Evolutionary conservation across 2,888 invertebrate species (phyloP).

Genomic region (Phengaris alcon): DNA sequence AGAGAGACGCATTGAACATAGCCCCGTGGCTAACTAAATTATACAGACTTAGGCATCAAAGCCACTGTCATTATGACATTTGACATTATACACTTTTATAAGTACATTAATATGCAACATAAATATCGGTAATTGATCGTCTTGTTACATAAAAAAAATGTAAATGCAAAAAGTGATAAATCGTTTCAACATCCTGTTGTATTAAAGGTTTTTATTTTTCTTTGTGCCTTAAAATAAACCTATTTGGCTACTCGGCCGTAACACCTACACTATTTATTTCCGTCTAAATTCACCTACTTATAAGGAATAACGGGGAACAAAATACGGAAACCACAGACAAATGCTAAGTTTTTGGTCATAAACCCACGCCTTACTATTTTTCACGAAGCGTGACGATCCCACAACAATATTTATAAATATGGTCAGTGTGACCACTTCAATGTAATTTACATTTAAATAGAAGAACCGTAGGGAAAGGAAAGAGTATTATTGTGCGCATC

Average conservation of each 20-base stretch:
- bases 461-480: conserved; percentile 16
- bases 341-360: conserved; percentile 57
- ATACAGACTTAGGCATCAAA: too few relatives aligned
- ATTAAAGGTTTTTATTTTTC: not conserved
- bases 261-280: conserved; percentile 31
- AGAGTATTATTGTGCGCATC: conserved; percentile 10
- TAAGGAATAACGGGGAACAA: conserved; percentile 64
- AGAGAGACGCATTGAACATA: too few relatives aligned
- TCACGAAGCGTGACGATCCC: conserved; percentile 20
- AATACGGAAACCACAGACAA: conserved; percentile 62
- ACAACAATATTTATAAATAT: conserved; percentile 26
- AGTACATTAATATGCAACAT: not conserved
- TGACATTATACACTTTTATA: too few relatives aligned
- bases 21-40: too few relatives aligned
- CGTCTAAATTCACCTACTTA: conserved; percentile 43
- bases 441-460: conserved; percentile 21
- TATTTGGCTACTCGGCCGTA: conserved; percentile 31
- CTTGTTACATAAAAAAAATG: not conserved
- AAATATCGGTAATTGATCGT: not conserved
- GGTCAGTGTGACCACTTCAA: conserved; percentile 2
- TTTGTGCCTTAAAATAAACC: not conserved
- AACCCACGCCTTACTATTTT: conserved; percentile 46
- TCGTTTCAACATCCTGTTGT: not conserved
- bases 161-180: not conserved
- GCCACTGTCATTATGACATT: too few relatives aligned